phyloP scores from a whole-genome alignment of 2,797 vertebrate species.

The Galago senegalensis region DNA sequence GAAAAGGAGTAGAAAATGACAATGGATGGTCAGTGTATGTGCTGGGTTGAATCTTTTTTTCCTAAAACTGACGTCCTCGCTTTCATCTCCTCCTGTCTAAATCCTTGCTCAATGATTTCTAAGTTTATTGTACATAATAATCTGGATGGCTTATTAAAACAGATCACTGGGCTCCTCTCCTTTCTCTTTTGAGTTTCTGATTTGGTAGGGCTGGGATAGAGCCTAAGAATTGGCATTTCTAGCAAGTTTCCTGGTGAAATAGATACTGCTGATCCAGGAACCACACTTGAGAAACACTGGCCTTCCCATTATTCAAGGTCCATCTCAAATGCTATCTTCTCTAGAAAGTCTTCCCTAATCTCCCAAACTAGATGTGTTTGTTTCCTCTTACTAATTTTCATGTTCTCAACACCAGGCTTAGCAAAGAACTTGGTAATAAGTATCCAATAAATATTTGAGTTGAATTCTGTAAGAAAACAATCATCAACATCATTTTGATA shows the following conservation, averaged over 20 bases:
- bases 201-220: not conserved
- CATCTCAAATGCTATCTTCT: not conserved
- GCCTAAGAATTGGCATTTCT: not conserved
- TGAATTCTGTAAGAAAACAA: not conserved
- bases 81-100: not conserved
- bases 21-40: not conserved
- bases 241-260: not conserved
- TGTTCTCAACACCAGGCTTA: not conserved
- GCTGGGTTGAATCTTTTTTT: not conserved
- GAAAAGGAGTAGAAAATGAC: not conserved
- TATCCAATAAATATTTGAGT: not conserved
- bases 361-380: not conserved
- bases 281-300: not conserved
- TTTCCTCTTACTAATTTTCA: not conserved
- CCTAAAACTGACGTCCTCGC: not conserved
- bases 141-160: not conserved
- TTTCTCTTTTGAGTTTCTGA: not conserved
- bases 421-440: conserved; percentile 5
- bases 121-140: not conserved
- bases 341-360: not conserved
- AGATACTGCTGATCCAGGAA: not conserved
- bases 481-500: not conserved
- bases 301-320: not conserved
- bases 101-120: not conserved
- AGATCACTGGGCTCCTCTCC: not conserved